Percentiles rank a stretch among this genome's conserved stretches.
These are phyloP conservation scores for Mactromeris polynyma DNA, from an alignment of 2,888 invertebrate species.

Conservation along the genomic window DNA sequence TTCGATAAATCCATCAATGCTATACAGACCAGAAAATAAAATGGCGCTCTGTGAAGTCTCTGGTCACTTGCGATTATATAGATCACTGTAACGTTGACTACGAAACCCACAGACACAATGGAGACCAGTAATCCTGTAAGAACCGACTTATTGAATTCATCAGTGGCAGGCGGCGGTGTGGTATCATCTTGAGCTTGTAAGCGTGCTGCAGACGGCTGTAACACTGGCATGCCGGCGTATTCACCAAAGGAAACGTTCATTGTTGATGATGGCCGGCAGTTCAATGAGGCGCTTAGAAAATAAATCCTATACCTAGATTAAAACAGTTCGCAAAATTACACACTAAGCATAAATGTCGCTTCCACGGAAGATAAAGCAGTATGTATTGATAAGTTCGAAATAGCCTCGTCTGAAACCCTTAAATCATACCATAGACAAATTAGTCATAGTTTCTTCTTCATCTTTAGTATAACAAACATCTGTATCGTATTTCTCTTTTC, in stretches of 20 bases:
- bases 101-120: slow-evolving; percentile 73
- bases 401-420: not conserved
- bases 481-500: not conserved
- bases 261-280: not conserved
- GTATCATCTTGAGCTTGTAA: not conserved
- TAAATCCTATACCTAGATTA: not conserved
- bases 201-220: not conserved
- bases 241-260: not conserved
- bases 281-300: not conserved
- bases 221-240: not conserved
- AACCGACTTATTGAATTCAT: slow-evolving; percentile 50
- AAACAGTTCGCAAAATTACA: not conserved
- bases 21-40: slow-evolving; percentile 83
- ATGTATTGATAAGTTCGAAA: too few relatives aligned
- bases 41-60: slow-evolving; percentile 81
- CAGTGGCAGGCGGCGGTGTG: not conserved
- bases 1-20: slow-evolving; percentile 82
- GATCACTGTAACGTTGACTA: slow-evolving; percentile 76
- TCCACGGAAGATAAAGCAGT: not conserved
- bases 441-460: not conserved
- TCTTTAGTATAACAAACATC: not conserved
- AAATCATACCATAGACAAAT: not conserved
- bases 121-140: slow-evolving; percentile 65
- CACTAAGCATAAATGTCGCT: not conserved
- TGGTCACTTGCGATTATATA: slow-evolving; percentile 76